Evolutionary conservation across 2,797 vertebrate genomes (phyloP).

Genomic region (Columba guinea): DNA sequence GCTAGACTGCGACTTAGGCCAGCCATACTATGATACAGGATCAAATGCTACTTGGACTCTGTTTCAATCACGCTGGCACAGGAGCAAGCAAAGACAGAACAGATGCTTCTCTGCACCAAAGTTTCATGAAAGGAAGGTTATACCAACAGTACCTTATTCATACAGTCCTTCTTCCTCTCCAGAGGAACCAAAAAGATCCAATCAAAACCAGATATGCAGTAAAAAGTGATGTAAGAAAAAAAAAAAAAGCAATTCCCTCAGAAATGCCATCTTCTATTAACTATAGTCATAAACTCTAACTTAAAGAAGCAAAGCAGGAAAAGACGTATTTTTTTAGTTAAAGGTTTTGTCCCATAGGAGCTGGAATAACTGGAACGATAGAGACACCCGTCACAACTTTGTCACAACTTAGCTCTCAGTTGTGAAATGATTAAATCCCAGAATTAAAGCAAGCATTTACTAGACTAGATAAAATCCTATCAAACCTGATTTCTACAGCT

Average conservation of each 20-base stretch:
- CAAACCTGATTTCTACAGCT: neutral
- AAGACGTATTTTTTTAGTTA: neutral
- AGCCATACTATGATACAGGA: neutral
- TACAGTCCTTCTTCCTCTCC: neutral
- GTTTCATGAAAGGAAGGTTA: neutral
- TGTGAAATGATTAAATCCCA: constrained; percentile 2
- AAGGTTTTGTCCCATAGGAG: neutral
- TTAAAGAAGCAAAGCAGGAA: neutral
- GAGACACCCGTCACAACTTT: neutral
- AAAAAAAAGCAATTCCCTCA: neutral
- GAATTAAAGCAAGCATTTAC: neutral
- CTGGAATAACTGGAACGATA: neutral
- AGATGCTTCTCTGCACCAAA: neutral
- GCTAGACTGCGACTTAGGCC: neutral
- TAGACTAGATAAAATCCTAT: neutral
- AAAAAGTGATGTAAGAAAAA: neutral
- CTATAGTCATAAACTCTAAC: neutral
- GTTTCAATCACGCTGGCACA: neutral
- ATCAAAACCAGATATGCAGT: neutral
- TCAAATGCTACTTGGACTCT: neutral
- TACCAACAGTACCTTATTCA: neutral
- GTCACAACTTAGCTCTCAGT: neutral
- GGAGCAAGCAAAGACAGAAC: neutral
- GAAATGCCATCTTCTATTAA: neutral
- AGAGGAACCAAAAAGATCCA: neutral